phyloP scores from a whole-genome alignment of 2,888 invertebrate genomes.

The Leptopterna dolabrata region DNA sequence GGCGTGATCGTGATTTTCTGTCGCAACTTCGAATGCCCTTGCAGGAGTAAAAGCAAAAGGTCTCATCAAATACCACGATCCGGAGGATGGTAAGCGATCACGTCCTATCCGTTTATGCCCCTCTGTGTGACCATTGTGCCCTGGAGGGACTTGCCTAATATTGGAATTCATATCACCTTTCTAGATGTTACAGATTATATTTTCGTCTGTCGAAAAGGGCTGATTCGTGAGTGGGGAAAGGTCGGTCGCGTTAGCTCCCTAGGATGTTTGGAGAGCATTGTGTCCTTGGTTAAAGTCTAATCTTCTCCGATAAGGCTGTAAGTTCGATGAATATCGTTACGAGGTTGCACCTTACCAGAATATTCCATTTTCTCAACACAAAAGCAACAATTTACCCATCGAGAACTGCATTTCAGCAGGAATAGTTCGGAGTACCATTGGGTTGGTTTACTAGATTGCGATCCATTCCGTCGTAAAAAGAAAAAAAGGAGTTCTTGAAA shows the following conservation, averaged over 20 bases:
- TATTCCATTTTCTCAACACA: too few relatives aligned
- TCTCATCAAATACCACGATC: slow-evolving; percentile 11
- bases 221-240: neutral
- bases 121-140: neutral
- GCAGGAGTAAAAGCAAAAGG: slow-evolving; percentile 7
- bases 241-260: neutral
- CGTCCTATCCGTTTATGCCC: neutral
- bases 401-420: too few relatives aligned
- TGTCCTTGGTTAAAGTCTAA: neutral
- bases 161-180: neutral
- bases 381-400: too few relatives aligned
- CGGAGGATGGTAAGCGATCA: neutral
- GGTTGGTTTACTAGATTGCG: too few relatives aligned
- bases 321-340: too few relatives aligned
- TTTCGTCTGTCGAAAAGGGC: neutral
- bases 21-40: neutral
- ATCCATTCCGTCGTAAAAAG: too few relatives aligned
- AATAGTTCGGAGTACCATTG: too few relatives aligned
- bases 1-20: slow-evolving; percentile 36
- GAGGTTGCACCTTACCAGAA: too few relatives aligned
- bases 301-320: too few relatives aligned
- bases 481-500: too few relatives aligned
- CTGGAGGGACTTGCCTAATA: neutral
- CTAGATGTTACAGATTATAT: slow-evolving; percentile 7
- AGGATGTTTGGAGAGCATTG: neutral